Percentiles rank a stretch among this genome's conserved stretches.
phyloP scores from a whole-genome alignment of 2,888 invertebrate genomes.

The Chymomyza fuscimana region DNA sequence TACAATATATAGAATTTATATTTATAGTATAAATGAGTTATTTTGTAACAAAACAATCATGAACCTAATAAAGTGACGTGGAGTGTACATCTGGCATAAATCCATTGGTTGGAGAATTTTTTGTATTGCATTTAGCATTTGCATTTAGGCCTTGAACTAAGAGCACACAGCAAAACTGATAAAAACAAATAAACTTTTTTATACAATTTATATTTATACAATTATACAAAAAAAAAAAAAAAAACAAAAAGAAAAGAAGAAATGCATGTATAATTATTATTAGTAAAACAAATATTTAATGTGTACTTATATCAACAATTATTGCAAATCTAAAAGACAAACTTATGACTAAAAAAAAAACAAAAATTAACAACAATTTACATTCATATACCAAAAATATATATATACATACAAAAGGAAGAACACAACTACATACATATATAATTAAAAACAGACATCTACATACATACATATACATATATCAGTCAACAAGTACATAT shows the following conservation, averaged over 20 bases:
- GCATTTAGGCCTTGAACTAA: slow-evolving; percentile 44
- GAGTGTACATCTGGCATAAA: background rate
- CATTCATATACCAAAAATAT: slow-evolving; percentile 14
- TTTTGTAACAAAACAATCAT: background rate
- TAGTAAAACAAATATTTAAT: slow-evolving; percentile 10
- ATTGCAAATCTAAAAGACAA: slow-evolving; percentile 20
- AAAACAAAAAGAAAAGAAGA: slow-evolving; percentile 21
- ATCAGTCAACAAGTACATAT: slow-evolving; percentile 53
- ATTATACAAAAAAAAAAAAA: slow-evolving; percentile 22
- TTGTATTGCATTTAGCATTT: slow-evolving; percentile 20
- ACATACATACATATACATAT: slow-evolving; percentile 28
- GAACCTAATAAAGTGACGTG: background rate
- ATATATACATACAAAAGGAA: slow-evolving; percentile 16
- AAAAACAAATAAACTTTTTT: slow-evolving; percentile 37
- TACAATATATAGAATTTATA: no score
- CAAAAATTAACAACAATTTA: slow-evolving; percentile 13
- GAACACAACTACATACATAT: slow-evolving; percentile 32
- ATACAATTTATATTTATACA: slow-evolving; percentile 34
- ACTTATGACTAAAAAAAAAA: slow-evolving; percentile 20
- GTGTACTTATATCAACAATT: slow-evolving; percentile 14
- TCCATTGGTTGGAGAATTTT: background rate
- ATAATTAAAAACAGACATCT: background rate
- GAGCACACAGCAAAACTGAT: background rate
- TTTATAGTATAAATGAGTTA: no score
- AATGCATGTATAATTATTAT: slow-evolving; percentile 16